Percentiles rank a stretch among this genome's conserved stretches.
Conservation (phyloP, 2,113 vertebrate species). For the Cairina moschata region DNA sequence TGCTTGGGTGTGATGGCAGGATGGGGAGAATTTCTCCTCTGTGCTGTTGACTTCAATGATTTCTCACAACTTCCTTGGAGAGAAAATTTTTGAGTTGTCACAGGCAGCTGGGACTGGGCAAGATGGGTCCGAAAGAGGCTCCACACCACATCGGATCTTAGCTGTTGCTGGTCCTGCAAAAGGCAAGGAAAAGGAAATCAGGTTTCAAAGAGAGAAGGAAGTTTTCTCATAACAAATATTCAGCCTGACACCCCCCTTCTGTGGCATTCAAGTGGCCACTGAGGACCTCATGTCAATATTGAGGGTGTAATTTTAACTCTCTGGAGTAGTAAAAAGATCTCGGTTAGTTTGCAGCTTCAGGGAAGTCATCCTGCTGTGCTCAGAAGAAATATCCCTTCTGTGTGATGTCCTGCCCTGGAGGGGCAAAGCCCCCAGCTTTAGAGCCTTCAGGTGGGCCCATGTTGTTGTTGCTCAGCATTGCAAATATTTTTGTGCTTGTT, state of each 20-base stretch:
- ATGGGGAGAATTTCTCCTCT: not conserved
- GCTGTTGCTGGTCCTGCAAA: not conserved
- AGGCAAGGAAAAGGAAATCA: not conserved
- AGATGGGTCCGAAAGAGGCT: not conserved
- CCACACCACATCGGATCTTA: not conserved
- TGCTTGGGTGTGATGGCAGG: not conserved
- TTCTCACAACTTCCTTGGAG: not conserved
- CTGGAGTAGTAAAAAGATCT: not conserved
- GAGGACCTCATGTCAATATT: rapidly evolving
- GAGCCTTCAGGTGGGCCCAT: rapidly evolving
- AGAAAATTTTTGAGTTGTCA: not conserved
- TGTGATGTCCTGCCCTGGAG: not conserved
- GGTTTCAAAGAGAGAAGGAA: not conserved
- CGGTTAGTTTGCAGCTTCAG: not conserved
- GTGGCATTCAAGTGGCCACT: not conserved
- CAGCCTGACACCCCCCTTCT: not conserved
- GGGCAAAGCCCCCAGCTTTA: not conserved
- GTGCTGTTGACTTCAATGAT: not conserved
- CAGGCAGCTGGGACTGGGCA: rapidly evolving
- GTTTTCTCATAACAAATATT: not conserved
- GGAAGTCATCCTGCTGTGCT: not conserved
- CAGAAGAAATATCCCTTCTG: not conserved
- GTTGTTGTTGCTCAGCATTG: rapidly evolving
- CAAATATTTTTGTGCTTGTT: not conserved
- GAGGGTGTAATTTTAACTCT: not conserved